Percentiles rank a stretch among this genome's conserved stretches.
phyloP scores from a whole-genome alignment of 2,888 invertebrate species.

The Melanophora roralis region DNA sequence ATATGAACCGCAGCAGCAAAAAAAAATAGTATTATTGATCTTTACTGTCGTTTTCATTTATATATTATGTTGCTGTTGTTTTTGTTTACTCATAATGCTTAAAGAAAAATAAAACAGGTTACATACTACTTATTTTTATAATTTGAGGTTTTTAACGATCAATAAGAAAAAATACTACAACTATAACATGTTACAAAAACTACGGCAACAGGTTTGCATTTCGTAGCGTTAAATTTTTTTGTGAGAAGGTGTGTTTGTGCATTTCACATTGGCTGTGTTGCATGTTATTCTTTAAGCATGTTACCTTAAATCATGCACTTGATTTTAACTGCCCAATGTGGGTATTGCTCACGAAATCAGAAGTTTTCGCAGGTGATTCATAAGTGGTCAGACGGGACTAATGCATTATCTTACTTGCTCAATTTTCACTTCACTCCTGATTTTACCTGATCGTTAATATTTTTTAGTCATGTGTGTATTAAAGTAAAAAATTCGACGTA shows the following conservation, averaged over 20 bases:
- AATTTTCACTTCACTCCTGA: too few species aligned
- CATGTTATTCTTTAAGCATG: slow-evolving; percentile 46
- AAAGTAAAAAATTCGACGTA: too few species aligned
- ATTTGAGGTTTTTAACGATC: slow-evolving; percentile 24
- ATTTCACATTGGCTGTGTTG: too few species aligned
- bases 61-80: slow-evolving; percentile 6
- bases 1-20: slow-evolving; percentile 8
- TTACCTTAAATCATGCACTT: neutral
- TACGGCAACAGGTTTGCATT: slow-evolving; percentile 36
- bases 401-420: too few species aligned
- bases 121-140: neutral
- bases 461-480: too few species aligned
- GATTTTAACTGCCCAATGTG: too few species aligned
- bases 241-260: too few species aligned
- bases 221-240: slow-evolving; percentile 40
- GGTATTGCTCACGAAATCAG: too few species aligned
- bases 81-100: slow-evolving; percentile 2
- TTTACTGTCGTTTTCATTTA: slow-evolving; percentile 64
- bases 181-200: slow-evolving; percentile 14
- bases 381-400: too few species aligned
- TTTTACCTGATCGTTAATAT: too few species aligned
- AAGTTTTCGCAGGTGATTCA: too few species aligned
- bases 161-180: slow-evolving; percentile 29
- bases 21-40: slow-evolving; percentile 48
- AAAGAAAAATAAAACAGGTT: slow-evolving; percentile 35